Conservation (phyloP, 2,888 invertebrate genomes). For the Heterodera filipjevi region DNA sequence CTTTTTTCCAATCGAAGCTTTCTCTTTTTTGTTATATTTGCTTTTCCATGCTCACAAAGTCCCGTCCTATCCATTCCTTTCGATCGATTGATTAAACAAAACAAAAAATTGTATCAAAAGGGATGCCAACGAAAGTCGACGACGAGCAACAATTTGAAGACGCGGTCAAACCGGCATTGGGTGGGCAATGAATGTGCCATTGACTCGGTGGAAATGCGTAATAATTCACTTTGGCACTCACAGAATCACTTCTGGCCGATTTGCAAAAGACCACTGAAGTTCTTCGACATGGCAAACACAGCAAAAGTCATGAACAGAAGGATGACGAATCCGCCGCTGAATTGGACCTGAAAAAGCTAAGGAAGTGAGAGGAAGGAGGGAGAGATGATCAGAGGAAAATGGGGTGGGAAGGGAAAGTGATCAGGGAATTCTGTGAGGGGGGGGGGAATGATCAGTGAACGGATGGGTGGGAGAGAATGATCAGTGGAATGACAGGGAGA, state of each 20-base stretch:
- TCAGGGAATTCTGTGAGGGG: too few relatives aligned
- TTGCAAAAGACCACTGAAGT: conserved; percentile 88
- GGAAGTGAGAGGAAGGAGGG: neutral
- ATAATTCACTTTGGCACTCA: neutral
- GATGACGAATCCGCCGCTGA: neutral
- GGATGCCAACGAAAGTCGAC: neutral
- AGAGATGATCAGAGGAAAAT: too few relatives aligned
- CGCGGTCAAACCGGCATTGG: conserved; percentile 50
- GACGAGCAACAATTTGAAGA: conserved; percentile 42
- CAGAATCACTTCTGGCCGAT: conserved; percentile 92
- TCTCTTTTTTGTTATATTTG: neutral
- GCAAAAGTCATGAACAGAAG: neutral
- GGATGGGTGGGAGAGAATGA: too few relatives aligned
- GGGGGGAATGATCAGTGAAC: too few relatives aligned
- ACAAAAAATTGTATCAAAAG: neutral
- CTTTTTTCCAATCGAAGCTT: neutral
- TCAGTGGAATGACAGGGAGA: neutral
- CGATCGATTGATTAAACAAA: neutral
- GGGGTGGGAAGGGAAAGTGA: too few relatives aligned
- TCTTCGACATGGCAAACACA: conserved; percentile 61
- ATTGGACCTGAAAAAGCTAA: neutral
- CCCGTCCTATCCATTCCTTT: neutral
- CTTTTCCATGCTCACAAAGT: conserved; percentile 1
- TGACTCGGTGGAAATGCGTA: neutral
- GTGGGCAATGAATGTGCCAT: conserved; percentile 30